phyloP scores from a whole-genome alignment of 1,140 invertebrate genomes.

The Drosophila orena region DNA sequence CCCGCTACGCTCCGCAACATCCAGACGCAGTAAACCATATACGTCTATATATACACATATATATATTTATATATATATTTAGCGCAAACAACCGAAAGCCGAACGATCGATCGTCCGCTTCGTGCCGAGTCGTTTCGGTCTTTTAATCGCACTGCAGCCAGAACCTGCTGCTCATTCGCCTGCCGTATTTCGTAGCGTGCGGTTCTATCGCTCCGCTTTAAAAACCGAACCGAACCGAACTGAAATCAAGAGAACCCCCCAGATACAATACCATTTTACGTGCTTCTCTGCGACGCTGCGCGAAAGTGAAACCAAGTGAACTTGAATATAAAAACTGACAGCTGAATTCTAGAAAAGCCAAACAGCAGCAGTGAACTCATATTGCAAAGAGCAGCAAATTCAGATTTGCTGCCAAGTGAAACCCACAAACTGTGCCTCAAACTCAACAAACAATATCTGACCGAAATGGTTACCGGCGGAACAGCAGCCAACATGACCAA shows the following conservation, averaged over 20 bases:
- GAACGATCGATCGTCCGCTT: conserved; percentile 48
- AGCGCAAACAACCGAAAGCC: not conserved
- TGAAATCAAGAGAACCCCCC: conserved; percentile 27
- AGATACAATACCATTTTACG: conserved; percentile 30
- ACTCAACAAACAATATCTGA: conserved; percentile 70
- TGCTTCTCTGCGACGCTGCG: conserved; percentile 54
- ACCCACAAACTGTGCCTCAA: conserved; percentile 74
- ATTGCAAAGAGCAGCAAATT: conserved; percentile 52
- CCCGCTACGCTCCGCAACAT: conserved; percentile 31
- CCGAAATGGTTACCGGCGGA: conserved; percentile 84
- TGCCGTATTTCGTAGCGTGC: conserved; percentile 71
- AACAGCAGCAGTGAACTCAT: conserved; percentile 27
- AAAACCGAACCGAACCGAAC: conserved; percentile 20
- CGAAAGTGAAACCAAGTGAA: conserved; percentile 75
- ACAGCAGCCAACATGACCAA: conserved; percentile 71
- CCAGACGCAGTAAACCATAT: conserved; percentile 4
- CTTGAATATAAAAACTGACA: conserved; percentile 33
- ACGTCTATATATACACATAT: not conserved
- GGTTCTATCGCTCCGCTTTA: conserved; percentile 46
- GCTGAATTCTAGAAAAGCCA: conserved; percentile 10
- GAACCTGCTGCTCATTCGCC: conserved; percentile 73
- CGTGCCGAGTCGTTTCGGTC: conserved; percentile 50
- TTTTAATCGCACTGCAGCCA: conserved; percentile 76
- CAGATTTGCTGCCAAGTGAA: conserved; percentile 63
- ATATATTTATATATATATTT: not conserved